Evolutionary conservation across 1,140 invertebrate genomes (phyloP), one percentile per base, ranked within the genome.

Genomic region (Polypedilum pembai): DNA sequence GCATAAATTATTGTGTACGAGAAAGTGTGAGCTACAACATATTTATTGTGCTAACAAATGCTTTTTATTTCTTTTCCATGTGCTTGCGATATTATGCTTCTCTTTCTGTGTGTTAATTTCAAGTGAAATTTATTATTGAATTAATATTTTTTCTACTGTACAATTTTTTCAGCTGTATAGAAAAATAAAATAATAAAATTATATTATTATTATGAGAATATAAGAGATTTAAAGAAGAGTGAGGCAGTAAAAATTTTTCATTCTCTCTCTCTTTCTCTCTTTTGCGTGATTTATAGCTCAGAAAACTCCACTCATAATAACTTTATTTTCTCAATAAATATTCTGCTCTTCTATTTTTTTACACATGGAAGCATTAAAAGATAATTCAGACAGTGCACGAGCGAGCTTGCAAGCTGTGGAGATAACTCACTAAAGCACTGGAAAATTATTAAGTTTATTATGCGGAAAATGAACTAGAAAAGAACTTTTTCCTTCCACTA

Each of bases 361-460:
- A 69, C 65, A 69, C 65, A 69, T 69, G 65, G 17, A 20, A 21
- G 17, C 20, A 69, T 18, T 69, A 69, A 69, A 69, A 69, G 65
- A 69, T 69, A 69, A 21, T 21, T 69, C 20, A 18, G 65, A 7
- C 20, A 69, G 15, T 56, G 45, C 45, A 56, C n/a, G 45, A 56
- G 45, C 45, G 8, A 10, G 45, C 24, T 33, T 33, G 24, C 24
- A 33, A 33, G 24, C 24, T 56, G 45, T 56, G 45, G 45, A 56
- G 45, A 56, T 56, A 56, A 69, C 17, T 20, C 65, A 69, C 65
- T 69, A 69, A 69, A 69, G 65, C 20, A 69, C 17, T 69, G 65
- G 65, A 69, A 69, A 69, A 69, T 69, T 69, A 69, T 69, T 21
- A 69, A 69, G 65, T 69, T 69, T 69, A 69, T 69, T 69, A 69